A percentile compares a stretch with the other conserved stretches of the same genome.
These are phyloP conservation scores for Elephantulus edwardii DNA, from an alignment of 2,113 vertebrate genomes.

Conservation along the genomic window DNA sequence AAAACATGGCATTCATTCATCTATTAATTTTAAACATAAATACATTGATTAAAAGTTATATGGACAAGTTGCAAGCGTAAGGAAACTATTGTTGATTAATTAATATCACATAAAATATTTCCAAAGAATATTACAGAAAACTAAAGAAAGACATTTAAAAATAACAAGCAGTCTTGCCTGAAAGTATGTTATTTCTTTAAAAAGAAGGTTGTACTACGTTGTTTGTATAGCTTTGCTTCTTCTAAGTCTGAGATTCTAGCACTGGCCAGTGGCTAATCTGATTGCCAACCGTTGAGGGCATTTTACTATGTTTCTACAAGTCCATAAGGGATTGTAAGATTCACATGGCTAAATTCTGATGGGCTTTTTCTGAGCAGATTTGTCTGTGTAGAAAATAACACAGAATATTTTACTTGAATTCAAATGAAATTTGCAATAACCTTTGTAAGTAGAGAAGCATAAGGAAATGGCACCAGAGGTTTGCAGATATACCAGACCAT, in stretches of 20 bases:
- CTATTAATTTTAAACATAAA: not conserved
- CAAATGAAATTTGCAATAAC: constrained; percentile 78
- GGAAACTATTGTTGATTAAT: not conserved
- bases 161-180: not conserved
- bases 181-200: not conserved
- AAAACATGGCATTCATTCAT: not conserved
- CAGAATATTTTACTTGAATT: constrained; percentile 72
- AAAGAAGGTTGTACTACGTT: not conserved
- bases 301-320: constrained; percentile 59
- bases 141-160: constrained; percentile 25
- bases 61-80: not conserved
- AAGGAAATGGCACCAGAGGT: constrained; percentile 74
- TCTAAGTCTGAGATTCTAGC: not conserved
- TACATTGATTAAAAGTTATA: not conserved
- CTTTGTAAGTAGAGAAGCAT: constrained; percentile 77
- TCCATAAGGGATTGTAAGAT: constrained; percentile 61
- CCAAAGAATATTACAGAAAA: not conserved
- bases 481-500: constrained; percentile 72
- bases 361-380: constrained; percentile 64
- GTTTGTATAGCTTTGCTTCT: not conserved
- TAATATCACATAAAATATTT: constrained; percentile 34
- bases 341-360: constrained; percentile 71
- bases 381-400: constrained; percentile 68
- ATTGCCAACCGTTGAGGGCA: constrained; percentile 51
- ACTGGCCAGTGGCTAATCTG: constrained; percentile 18